These are phyloP conservation scores for Mesochorus sp. DNA, from an alignment of 2,888 invertebrate species.

Conservation along the genomic window DNA sequence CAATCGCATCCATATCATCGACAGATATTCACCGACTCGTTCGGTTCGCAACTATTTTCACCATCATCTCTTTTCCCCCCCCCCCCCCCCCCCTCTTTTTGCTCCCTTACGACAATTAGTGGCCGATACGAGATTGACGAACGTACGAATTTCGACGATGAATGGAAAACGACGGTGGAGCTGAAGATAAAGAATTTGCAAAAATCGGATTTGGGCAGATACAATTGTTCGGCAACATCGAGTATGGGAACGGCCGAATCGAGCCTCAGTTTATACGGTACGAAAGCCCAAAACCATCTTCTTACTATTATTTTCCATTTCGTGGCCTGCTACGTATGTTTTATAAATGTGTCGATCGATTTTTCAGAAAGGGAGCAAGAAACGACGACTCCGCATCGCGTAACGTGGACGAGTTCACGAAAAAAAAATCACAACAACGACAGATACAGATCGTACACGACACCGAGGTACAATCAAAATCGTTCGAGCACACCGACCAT, in stretches of 20 bases:
- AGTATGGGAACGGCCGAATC: slow-evolving; percentile 88
- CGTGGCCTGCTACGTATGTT: too few species aligned
- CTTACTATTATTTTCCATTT: not conserved
- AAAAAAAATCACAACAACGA: slow-evolving; percentile 70
- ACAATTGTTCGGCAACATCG: slow-evolving; percentile 88
- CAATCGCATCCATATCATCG: too few species aligned
- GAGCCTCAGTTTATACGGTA: slow-evolving; percentile 87
- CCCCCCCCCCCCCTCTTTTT: not conserved
- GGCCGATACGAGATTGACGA: slow-evolving; percentile 87
- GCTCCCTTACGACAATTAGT: slow-evolving; percentile 80
- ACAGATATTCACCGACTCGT: too few species aligned
- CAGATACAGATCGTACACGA: slow-evolving; percentile 71
- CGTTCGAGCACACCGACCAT: slow-evolving; percentile 76
- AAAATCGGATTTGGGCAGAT: slow-evolving; percentile 86
- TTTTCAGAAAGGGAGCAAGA: slow-evolving; percentile 74
- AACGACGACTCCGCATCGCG: slow-evolving; percentile 70
- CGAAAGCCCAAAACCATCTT: too few species aligned
- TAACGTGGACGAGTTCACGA: slow-evolving; percentile 70
- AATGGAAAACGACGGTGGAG: slow-evolving; percentile 86
- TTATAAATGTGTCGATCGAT: too few species aligned
- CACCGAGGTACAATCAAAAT: slow-evolving; percentile 70
- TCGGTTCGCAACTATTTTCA: too few species aligned
- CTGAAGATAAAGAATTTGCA: slow-evolving; percentile 86
- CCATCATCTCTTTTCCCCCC: not conserved
- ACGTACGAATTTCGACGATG: slow-evolving; percentile 82